Evolutionary conservation across 2,888 invertebrate genomes (phyloP).

Genomic region (Trachelus tabidus): DNA sequence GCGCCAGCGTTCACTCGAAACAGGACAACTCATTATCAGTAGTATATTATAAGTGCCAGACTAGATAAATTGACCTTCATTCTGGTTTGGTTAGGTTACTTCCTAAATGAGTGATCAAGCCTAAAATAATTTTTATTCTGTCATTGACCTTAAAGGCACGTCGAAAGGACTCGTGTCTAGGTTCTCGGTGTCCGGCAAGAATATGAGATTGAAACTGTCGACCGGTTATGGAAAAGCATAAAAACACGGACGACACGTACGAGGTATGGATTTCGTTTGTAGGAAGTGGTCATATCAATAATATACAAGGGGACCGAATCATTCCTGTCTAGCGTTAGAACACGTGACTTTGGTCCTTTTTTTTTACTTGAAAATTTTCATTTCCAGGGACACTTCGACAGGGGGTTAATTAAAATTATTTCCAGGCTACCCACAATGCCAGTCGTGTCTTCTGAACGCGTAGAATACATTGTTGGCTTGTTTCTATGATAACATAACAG

Average conservation of each 20-base stretch:
- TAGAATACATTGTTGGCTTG: background rate
- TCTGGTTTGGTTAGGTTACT: too few species aligned
- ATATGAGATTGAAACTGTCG: background rate
- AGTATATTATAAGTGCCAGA: too few species aligned
- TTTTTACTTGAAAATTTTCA: background rate
- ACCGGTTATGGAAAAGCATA: background rate
- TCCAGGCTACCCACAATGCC: background rate
- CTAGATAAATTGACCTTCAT: too few species aligned
- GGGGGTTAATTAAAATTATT: background rate
- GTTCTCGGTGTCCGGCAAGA: background rate
- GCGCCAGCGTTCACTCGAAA: too few species aligned
- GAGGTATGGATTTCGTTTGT: background rate
- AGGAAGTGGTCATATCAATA: background rate
- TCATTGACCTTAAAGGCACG: background rate
- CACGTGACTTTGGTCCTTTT: background rate
- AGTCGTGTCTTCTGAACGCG: background rate
- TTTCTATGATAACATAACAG: background rate
- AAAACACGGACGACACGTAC: background rate
- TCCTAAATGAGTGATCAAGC: too few species aligned
- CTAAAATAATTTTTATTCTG: background rate
- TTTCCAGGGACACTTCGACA: background rate
- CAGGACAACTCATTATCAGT: too few species aligned
- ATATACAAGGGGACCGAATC: background rate
- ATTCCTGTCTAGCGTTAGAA: background rate
- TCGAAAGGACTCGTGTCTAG: background rate